phyloP scores from a whole-genome alignment of 2,113 vertebrate genomes.

The Cygnus buccinator region DNA sequence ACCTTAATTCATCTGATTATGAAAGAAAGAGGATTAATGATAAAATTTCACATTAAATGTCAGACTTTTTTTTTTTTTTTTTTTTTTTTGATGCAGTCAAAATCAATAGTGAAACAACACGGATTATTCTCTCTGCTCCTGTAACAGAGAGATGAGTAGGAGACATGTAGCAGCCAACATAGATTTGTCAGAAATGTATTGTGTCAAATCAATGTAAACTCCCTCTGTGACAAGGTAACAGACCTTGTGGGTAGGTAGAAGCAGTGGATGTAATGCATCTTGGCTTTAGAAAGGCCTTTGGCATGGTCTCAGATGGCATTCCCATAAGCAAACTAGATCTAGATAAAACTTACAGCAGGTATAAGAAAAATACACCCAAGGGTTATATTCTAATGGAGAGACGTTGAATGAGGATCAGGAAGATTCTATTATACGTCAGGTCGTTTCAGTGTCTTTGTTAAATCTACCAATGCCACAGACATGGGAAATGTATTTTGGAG shows the following conservation, averaged over 20 bases:
- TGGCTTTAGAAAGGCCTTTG: background rate
- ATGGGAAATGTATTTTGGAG: background rate
- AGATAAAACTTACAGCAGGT: background rate
- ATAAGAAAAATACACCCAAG: background rate
- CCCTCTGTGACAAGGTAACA: background rate
- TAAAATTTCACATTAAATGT: background rate
- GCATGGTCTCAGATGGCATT: background rate
- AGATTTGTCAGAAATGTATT: conserved; percentile 22
- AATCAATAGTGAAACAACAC: background rate
- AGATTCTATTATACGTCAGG: background rate
- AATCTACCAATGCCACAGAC: background rate
- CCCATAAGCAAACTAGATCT: background rate
- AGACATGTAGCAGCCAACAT: conserved; percentile 16
- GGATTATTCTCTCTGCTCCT: background rate
- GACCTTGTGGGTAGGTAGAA: background rate
- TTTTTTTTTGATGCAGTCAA: background rate
- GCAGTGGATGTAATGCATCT: background rate
- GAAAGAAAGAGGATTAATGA: background rate
- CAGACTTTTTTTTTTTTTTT: background rate
- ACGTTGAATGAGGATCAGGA: background rate
- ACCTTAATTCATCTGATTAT: background rate
- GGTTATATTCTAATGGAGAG: background rate
- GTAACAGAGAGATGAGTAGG: background rate
- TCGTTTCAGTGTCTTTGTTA: background rate
- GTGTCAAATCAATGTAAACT: background rate